These are phyloP conservation scores for Smutsia temminckii DNA, from an alignment of 2,797 vertebrate species.

Conservation along the genomic window DNA sequence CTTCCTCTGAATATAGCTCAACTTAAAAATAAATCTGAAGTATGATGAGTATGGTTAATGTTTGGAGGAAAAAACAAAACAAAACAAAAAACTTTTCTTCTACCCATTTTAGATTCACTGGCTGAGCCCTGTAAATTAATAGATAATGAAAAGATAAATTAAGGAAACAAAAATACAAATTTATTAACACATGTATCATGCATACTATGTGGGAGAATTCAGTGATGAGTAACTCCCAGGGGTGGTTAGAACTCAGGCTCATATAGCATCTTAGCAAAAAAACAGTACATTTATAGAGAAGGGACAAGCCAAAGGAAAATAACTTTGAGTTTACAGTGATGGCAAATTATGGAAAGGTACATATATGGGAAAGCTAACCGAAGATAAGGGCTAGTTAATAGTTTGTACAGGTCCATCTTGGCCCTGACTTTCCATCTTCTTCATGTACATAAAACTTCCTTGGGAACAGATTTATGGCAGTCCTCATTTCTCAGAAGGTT, in stretches of 20 bases:
- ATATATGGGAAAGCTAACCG: neutral
- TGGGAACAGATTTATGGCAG: neutral
- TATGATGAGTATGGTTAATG: neutral
- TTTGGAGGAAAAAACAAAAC: neutral
- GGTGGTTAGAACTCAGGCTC: neutral
- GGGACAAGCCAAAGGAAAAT: neutral
- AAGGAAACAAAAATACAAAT: neutral
- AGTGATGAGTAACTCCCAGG: neutral
- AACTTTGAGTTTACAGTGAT: neutral
- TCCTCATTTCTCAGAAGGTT: neutral
- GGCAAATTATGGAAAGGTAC: neutral
- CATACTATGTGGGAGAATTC: neutral
- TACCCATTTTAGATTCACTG: neutral
- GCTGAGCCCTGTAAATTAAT: neutral
- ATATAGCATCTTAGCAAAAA: neutral
- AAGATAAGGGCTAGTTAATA: neutral
- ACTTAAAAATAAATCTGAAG: conserved; percentile 6
- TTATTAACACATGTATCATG: neutral
- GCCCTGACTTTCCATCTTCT: neutral
- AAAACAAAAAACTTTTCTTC: neutral
- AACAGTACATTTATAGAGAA: neutral
- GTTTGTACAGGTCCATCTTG: neutral
- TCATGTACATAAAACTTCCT: neutral
- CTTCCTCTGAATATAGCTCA: neutral
- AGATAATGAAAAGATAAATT: neutral